These are phyloP conservation scores for Sebastolobus altivelis DNA, from an alignment of 2,797 vertebrate genomes.

Conservation along the genomic window DNA sequence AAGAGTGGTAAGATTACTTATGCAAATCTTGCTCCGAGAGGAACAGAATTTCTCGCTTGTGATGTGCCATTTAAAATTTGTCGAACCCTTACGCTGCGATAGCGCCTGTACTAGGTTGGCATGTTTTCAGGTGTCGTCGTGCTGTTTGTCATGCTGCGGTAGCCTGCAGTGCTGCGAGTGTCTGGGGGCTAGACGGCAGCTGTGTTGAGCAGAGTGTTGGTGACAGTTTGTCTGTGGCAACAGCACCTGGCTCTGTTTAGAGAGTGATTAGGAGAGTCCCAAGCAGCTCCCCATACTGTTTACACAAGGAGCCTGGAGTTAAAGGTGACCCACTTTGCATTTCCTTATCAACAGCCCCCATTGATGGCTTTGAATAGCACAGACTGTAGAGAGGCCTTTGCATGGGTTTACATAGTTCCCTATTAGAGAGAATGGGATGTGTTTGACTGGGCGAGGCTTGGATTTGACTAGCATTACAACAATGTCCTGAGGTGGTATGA, in stretches of 20 bases:
- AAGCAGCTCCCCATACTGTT: conserved; percentile 83
- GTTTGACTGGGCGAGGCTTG: conserved; percentile 78
- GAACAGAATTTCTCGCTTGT: conserved; percentile 28
- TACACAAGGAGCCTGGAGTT: conserved; percentile 82
- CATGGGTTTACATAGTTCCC: conserved; percentile 83
- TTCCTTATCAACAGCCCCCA: conserved; percentile 83
- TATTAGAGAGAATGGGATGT: conserved; percentile 70
- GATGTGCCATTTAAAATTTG: conserved; percentile 47
- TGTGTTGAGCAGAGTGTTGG: conserved; percentile 80
- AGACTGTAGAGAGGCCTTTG: conserved; percentile 81
- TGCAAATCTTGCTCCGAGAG: conserved; percentile 52
- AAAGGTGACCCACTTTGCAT: conserved; percentile 86
- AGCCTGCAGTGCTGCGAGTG: conserved; percentile 76
- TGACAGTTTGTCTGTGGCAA: conserved; percentile 86
- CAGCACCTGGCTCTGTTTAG: conserved; percentile 86
- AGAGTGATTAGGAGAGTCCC: conserved; percentile 86
- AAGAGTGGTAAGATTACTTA: conserved; percentile 51
- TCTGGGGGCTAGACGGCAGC: conserved; percentile 81
- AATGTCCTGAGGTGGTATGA: conserved; percentile 74
- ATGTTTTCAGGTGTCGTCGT: conserved; percentile 75
- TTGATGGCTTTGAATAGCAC: conserved; percentile 82
- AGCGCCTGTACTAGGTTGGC: conserved; percentile 46
- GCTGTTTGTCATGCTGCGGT: conserved; percentile 73
- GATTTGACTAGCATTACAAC: conserved; percentile 79
- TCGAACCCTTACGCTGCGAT: conserved; percentile 22